These are phyloP conservation scores for Drosophila ochracea DNA, from an alignment of 2,888 invertebrate genomes.

Conservation along the genomic window DNA sequence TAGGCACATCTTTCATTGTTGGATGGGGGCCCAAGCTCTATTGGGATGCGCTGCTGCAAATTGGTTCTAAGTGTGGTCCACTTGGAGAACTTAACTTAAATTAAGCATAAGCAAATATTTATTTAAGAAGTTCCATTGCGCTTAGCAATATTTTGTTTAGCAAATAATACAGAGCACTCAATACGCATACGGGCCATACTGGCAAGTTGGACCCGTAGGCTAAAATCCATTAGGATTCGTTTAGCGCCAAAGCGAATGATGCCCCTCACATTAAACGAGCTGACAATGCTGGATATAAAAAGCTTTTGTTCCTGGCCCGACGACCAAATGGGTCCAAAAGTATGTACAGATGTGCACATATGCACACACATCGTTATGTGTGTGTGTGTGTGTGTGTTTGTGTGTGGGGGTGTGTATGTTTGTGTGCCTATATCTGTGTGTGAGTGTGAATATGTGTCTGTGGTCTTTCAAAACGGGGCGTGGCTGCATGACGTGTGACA, in stretches of 20 bases:
- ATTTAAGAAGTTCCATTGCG: constrained; percentile 8
- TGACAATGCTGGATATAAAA: constrained; percentile 60
- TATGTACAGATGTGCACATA: constrained; percentile 12
- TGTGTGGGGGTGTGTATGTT: too few species aligned
- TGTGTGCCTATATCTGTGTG: not conserved
- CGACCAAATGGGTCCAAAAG: constrained; percentile 19
- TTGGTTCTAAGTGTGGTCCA: constrained; percentile 4
- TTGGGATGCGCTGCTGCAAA: constrained; percentile 1
- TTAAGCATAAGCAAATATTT: constrained; percentile 16
- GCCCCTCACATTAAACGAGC: constrained; percentile 50
- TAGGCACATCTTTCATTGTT: not conserved
- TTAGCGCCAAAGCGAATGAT: constrained; percentile 22
- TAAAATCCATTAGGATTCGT: constrained; percentile 26
- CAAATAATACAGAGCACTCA: constrained; percentile 13
- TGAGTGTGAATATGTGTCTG: constrained; percentile 7
- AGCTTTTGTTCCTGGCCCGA: constrained; percentile 52
- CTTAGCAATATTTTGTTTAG: not conserved
- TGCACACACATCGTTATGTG: not conserved
- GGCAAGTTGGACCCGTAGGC: constrained; percentile 11
- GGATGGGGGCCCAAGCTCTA: not conserved
- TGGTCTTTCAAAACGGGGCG: constrained; percentile 47
- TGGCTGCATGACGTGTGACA: constrained; percentile 68
- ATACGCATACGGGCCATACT: not conserved
- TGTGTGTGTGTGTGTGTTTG: not conserved
- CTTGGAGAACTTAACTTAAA: constrained; percentile 10